Evolutionary conservation across 1,140 invertebrate genomes (phyloP), one percentile per base, ranked within the genome.

Genomic region (Aphaenogaster ashmeadi): DNA sequence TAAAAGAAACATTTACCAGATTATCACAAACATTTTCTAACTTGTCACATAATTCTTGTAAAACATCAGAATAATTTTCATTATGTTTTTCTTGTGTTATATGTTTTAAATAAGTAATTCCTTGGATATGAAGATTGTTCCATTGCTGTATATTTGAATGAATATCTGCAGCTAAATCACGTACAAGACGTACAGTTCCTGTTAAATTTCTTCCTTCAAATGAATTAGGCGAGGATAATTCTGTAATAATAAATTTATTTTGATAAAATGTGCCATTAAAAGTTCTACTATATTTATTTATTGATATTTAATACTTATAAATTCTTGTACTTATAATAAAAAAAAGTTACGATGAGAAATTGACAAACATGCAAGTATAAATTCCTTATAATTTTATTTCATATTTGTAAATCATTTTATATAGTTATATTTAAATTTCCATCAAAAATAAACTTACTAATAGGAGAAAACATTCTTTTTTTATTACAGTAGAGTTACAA

Each of bases 141-240:
- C 94, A 95, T 69, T 92, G 77, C 75, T 95, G 93, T 85, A 94
- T 90, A 80, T 71, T 90, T n/a, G 78, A 36, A 89, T 95, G 91
- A 72, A 95, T 91, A 60, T 92, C 91, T 54, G 92, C 93, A 41
- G 85, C 87, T 72, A 93, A 89, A 87, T 95, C 94, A 72, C 93
- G 86, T 62, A 94, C 67, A 47, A 92, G 84, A 44, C 94, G 88
- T 47, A 79, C 58, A 66, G 89, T 88, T n/a, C 94, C 94, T 13
- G 94, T 95, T 62, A 94, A 86, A 89, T 95, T 94, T 86, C 72
- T 93, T 44, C 90, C 91, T 36, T 89, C 87, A 41, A 21, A 58
- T 33, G 54, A 47, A 56, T 71, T 91, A 66, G 60, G 4, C 27
- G 78, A 77, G 13, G 18, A 11, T 36, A 77, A 18, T 41, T 90